Percentiles rank a stretch among this genome's conserved stretches.
Evolutionary conservation across 2,888 invertebrate genomes (phyloP).

Genomic region (Lochmaea capreae): DNA sequence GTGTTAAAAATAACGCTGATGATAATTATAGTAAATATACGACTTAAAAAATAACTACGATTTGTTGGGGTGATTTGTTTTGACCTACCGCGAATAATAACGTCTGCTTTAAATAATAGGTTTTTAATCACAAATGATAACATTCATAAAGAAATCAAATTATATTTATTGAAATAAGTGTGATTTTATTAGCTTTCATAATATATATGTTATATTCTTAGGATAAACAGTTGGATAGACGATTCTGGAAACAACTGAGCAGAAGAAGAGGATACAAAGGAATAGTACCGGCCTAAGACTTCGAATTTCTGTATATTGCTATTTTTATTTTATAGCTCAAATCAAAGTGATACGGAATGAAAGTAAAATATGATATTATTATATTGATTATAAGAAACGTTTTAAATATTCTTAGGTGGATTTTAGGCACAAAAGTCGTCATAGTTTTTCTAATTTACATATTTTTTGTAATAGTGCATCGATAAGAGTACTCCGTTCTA

Average conservation of each 20-base stretch:
- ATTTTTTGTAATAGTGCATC: no score
- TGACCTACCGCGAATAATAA: no score
- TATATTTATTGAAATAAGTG: no score
- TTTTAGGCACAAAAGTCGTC: constrained; percentile 23
- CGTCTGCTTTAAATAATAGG: no score
- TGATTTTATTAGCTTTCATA: not conserved
- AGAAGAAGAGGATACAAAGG: constrained; percentile 70
- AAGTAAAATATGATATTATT: not conserved
- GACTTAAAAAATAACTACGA: no score
- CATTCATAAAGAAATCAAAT: no score
- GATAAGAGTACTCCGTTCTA: no score
- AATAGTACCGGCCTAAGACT: constrained; percentile 54
- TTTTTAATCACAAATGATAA: no score
- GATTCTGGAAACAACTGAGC: constrained; percentile 84
- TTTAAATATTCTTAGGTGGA: constrained; percentile 21
- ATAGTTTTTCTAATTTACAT: not conserved
- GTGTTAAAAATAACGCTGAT: no score
- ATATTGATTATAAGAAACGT: constrained; percentile 3
- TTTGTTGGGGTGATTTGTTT: no score
- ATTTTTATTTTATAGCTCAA: constrained; percentile 10
- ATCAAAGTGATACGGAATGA: not conserved
- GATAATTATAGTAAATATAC: no score
- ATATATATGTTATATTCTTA: constrained; percentile 57
- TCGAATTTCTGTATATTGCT: constrained; percentile 3
- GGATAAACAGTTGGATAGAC: constrained; percentile 82